Percentiles rank a stretch among this genome's conserved stretches.
phyloP scores from a whole-genome alignment of 2,888 invertebrate genomes.

The Synanthedon myopaeformis region DNA sequence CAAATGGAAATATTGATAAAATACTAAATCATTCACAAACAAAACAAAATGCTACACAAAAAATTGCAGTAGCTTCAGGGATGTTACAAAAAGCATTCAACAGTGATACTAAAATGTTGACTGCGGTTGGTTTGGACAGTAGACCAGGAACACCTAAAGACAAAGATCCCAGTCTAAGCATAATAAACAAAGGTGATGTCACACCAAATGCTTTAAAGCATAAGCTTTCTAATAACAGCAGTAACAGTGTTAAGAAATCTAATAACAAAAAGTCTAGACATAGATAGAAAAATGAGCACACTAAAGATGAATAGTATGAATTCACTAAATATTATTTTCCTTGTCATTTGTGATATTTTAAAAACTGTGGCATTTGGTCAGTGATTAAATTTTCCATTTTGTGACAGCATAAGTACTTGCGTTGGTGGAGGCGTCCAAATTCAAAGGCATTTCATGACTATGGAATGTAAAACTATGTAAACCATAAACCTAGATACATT shows the following conservation, averaged over 20 bases:
- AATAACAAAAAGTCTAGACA: constrained; percentile 86
- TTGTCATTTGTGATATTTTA: too few species aligned
- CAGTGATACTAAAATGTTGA: constrained; percentile 51
- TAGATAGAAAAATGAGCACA: constrained; percentile 64
- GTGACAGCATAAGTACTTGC: too few species aligned
- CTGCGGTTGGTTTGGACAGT: constrained; percentile 52
- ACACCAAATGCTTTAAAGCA: constrained; percentile 64
- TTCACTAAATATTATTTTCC: too few species aligned
- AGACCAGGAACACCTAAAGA: constrained; percentile 63
- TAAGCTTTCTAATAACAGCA: constrained; percentile 50
- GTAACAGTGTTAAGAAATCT: constrained; percentile 77
- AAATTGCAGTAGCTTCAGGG: constrained; percentile 48
- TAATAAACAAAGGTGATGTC: constrained; percentile 44
- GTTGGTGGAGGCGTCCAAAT: too few species aligned
- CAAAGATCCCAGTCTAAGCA: constrained; percentile 40
- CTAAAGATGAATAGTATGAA: not conserved
- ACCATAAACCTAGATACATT: too few species aligned
- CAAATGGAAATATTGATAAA: constrained; percentile 58
- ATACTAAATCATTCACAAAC: constrained; percentile 40
- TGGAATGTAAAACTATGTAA: too few species aligned
- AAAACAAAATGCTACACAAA: constrained; percentile 51
- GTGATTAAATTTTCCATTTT: too few species aligned
- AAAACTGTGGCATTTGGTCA: not conserved
- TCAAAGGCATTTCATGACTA: too few species aligned
- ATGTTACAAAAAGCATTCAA: constrained; percentile 53